These are phyloP conservation scores for Pristionchus japonicus DNA, from an alignment of 2,888 invertebrate species.

Conservation along the genomic window DNA sequence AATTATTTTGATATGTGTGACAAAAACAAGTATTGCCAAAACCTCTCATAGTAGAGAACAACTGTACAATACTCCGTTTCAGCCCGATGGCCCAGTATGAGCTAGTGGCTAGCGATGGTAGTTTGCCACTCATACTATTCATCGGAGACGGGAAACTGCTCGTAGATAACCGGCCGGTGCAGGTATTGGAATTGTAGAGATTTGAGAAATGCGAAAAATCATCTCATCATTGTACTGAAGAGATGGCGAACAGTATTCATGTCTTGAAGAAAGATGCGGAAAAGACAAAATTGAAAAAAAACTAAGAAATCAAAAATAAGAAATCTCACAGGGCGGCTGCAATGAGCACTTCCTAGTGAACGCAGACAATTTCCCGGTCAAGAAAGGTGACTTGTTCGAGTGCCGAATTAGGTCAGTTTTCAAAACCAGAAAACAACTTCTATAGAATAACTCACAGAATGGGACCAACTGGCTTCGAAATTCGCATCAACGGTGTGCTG, in stretches of 20 bases:
- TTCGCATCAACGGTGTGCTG: neutral
- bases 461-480: neutral
- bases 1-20: too few relatives aligned
- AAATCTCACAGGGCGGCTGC: neutral
- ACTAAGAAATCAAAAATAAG: too few relatives aligned
- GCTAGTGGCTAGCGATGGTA: neutral
- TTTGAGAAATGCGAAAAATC: too few relatives aligned
- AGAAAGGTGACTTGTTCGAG: neutral
- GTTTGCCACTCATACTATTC: neutral
- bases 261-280: too few relatives aligned
- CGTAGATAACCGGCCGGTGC: neutral
- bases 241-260: too few relatives aligned
- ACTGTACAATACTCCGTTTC: too few relatives aligned
- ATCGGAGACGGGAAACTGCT: neutral
- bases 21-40: too few relatives aligned
- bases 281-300: too few relatives aligned
- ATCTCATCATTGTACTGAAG: too few relatives aligned
- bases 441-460: neutral
- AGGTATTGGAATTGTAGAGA: neutral
- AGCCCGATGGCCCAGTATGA: neutral
- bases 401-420: neutral
- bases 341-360: neutral
- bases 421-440: neutral
- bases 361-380: neutral
- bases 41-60: too few relatives aligned